Base-by-base conservation (phyloP, 2,113 vertebrate species). In the Mesoclemmys tuberculata region DNA sequence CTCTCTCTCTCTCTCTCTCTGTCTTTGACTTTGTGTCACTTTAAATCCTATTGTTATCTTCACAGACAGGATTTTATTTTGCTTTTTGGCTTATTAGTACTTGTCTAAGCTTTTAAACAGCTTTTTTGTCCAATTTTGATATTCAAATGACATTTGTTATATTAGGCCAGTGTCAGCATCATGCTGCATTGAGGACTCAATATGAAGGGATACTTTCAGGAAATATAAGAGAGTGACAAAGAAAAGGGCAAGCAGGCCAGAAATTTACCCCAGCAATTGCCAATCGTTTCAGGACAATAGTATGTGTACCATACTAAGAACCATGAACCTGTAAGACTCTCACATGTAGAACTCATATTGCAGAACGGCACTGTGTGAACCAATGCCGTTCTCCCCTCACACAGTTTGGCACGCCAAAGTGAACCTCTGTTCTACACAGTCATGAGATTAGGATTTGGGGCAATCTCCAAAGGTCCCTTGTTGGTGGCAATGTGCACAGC, bases 51-150 rank as follows among this genome's bases (percentile, higher is more conserved):
- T 86, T 94, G 74, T 80, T 92, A 90, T 80, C 35, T 88, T 75
- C 88, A 46, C 55, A 75, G 71, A 68, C 84, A 93, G 24, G 55
- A 35, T 54, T 87, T 93, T 82, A 64, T 92, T 93, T 93, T 89
- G 19, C 41, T 94, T 96, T 56, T 95, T 89, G 86, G 93, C 0
- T 0, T 64, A 96, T 88, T 81, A 21, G 2, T 54, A 95, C 80
- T 31, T 91, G 82, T 56, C 88, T 95, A 27, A 82, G 87, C 21
- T 68, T 49, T 78, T 71, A 48, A 88, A 79, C 18, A 77, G 75
- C 6, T 78, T 78, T 87, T 80, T 68, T 58, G 64, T 91, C 78
- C 64, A 90, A 88, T 91, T 90, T 81, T 80, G 3, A 38, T 93
- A 64, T 64, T 95, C 51, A 54, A 86, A 56, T 21, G 26, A 48